Evolutionary conservation across 1,140 invertebrate species (phyloP).

Genomic region (Agrypnia vestita): DNA sequence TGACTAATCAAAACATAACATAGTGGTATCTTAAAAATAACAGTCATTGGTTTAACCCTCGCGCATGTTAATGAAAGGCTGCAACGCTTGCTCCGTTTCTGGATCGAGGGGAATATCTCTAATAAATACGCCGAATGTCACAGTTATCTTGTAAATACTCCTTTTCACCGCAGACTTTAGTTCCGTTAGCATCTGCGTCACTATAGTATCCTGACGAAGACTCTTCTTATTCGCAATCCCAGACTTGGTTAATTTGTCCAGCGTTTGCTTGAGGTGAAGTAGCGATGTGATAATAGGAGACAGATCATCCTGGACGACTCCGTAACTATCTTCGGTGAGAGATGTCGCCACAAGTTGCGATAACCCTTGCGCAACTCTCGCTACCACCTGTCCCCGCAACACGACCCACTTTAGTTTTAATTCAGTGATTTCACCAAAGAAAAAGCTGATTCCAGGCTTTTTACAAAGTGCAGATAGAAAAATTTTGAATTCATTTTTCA

Average conservation of each 20-base stretch:
- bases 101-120: constrained; percentile 76
- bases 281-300: constrained; percentile 78
- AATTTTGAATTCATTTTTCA: constrained; percentile 65
- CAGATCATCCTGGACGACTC: constrained; percentile 86
- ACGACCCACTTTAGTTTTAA: constrained; percentile 78
- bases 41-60: constrained; percentile 64
- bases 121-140: constrained; percentile 80
- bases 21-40: neutral
- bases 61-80: constrained; percentile 71
- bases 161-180: constrained; percentile 78
- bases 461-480: constrained; percentile 68
- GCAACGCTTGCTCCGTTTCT: constrained; percentile 69
- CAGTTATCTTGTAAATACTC: constrained; percentile 83
- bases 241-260: constrained; percentile 82
- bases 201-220: constrained; percentile 74
- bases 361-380: constrained; percentile 81
- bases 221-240: constrained; percentile 76
- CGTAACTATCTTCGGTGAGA: constrained; percentile 83
- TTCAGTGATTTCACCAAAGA: constrained; percentile 82
- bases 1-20: neutral
- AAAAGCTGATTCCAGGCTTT: constrained; percentile 78
- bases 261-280: constrained; percentile 77
- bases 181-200: constrained; percentile 76
- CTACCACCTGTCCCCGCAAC: constrained; percentile 78
- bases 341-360: constrained; percentile 79